A percentile compares a stretch with the other conserved stretches of the same genome.
Conservation (phyloP, 2,797 vertebrate genomes). For the Fistularia tabacaria region DNA sequence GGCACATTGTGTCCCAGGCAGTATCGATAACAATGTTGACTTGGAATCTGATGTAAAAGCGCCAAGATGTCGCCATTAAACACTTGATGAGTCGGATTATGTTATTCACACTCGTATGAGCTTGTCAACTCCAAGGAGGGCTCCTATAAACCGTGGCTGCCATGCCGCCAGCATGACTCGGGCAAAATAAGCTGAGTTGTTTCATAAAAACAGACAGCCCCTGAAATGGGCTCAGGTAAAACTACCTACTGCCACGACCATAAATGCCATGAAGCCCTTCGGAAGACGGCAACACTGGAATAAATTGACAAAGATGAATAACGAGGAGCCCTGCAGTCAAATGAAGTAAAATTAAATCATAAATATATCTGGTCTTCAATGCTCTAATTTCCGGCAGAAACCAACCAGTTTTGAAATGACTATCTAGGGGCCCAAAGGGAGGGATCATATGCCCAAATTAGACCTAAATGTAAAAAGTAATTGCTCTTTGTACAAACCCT, state of each 20-base stretch:
- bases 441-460: too few species aligned
- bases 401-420: background rate
- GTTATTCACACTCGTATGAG: background rate
- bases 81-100: background rate
- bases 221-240: background rate
- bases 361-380: background rate
- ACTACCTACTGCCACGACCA: background rate
- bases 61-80: background rate
- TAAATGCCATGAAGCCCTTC: background rate
- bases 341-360: too few species aligned
- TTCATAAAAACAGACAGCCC: too few species aligned
- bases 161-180: background rate
- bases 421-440: background rate
- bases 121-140: background rate
- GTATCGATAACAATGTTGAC: background rate
- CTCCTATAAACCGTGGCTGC: background rate
- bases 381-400: background rate
- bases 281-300: too few species aligned
- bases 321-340: background rate
- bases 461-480: too few species aligned
- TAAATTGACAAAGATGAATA: too few species aligned
- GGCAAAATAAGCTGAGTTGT: background rate
- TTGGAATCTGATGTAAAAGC: background rate
- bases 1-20: too few species aligned
- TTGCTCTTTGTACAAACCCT: background rate